phyloP scores from a whole-genome alignment of 1,140 invertebrate species.

The Ips nitidus region DNA sequence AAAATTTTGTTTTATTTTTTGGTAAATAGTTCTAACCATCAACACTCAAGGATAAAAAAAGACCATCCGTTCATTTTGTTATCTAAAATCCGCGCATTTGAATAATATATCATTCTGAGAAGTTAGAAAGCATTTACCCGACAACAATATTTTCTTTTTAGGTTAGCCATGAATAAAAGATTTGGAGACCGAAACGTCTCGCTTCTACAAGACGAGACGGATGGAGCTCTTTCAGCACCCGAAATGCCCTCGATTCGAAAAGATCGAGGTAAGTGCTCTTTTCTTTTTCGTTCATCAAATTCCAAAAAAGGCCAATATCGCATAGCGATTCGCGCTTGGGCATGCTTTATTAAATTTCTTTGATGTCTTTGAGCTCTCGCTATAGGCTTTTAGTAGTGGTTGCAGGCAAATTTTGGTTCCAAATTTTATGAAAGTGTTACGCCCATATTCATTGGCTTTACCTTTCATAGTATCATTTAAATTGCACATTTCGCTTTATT shows the following conservation, averaged over 20 bases:
- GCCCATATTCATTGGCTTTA: no score
- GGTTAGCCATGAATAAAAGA: conserved; percentile 54
- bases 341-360: conserved; percentile 15
- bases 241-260: conserved; percentile 72
- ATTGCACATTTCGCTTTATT: no score
- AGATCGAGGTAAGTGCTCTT: conserved; percentile 54
- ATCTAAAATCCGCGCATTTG: no score
- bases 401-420: not conserved
- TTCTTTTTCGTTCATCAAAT: conserved; percentile 1
- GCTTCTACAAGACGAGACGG: conserved; percentile 72
- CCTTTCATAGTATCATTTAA: no score
- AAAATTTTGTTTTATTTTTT: no score
- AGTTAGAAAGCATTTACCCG: no score
- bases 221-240: conserved; percentile 79
- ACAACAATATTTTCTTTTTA: conserved; percentile 32
- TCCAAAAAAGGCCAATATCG: conserved; percentile 4
- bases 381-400: not conserved
- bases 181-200: conserved; percentile 56
- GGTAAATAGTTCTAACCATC: no score
- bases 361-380: conserved; percentile 8
- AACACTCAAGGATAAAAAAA: no score
- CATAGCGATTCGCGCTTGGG: not conserved
- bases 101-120: no score
- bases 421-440: no score
- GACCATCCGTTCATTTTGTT: no score